These are phyloP conservation scores for Hyphantria cunea DNA, from an alignment of 1,140 invertebrate genomes.

Conservation along the genomic window DNA sequence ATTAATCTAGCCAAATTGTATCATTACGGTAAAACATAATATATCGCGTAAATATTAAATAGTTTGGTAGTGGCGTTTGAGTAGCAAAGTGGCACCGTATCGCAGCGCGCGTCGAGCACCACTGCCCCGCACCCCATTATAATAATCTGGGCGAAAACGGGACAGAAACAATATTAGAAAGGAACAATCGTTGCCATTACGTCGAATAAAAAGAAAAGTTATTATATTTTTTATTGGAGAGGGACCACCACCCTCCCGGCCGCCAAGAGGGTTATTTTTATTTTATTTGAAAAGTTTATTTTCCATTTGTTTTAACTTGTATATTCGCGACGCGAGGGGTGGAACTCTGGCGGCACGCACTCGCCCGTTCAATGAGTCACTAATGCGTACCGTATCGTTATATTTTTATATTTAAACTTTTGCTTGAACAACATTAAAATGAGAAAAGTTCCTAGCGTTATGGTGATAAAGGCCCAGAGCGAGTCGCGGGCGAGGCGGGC, in stretches of 20 bases:
- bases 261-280: slow-evolving; percentile 79
- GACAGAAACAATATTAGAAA: slow-evolving; percentile 67
- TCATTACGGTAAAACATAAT: background rate
- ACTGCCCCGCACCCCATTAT: slow-evolving; percentile 63
- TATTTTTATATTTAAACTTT: slow-evolving; percentile 80
- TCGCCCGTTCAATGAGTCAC: slow-evolving; percentile 65
- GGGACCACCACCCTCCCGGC: slow-evolving; percentile 69
- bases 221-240: slow-evolving; percentile 80
- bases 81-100: slow-evolving; percentile 20
- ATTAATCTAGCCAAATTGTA: background rate
- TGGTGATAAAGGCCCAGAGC: slow-evolving; percentile 37
- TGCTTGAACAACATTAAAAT: slow-evolving; percentile 75
- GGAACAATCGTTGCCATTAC: slow-evolving; percentile 74
- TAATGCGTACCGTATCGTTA: slow-evolving; percentile 78
- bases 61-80: slow-evolving; percentile 24
- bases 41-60: slow-evolving; percentile 13
- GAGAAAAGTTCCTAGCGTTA: slow-evolving; percentile 77
- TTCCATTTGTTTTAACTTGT: slow-evolving; percentile 80
- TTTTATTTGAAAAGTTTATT: slow-evolving; percentile 81
- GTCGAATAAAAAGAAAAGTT: slow-evolving; percentile 80
- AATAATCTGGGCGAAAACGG: slow-evolving; percentile 66
- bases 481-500: background rate
- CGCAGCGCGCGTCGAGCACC: slow-evolving; percentile 8
- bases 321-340: slow-evolving; percentile 70
- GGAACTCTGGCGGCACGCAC: slow-evolving; percentile 67